Conservation (phyloP, 2,113 vertebrate genomes). For the Rhipidura dahli region DNA sequence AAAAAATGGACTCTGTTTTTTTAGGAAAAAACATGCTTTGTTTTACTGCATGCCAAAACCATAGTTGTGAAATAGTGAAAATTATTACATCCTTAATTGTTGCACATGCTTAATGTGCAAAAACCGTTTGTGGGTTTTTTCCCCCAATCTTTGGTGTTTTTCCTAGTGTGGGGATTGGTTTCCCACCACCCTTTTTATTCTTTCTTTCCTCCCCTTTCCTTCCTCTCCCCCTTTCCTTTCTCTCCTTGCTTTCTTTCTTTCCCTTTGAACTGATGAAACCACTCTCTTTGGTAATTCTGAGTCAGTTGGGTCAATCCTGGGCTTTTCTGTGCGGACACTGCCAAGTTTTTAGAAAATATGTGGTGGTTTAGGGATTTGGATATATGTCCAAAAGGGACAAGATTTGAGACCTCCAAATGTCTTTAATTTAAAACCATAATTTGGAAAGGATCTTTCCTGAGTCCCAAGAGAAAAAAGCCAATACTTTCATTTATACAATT, state of each 20-base stretch:
- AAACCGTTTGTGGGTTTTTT: accelerated
- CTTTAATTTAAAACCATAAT: conserved; percentile 37
- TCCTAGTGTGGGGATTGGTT: background rate
- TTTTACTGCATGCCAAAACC: background rate
- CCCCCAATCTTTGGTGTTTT: background rate
- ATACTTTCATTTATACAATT: background rate
- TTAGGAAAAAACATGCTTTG: background rate
- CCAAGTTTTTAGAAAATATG: background rate
- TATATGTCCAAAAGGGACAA: background rate
- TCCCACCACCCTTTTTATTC: background rate
- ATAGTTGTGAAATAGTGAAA: background rate
- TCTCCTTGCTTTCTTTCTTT: background rate
- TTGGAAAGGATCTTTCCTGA: background rate
- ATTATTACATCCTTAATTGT: background rate
- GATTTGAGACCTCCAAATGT: background rate
- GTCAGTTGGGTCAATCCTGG: background rate
- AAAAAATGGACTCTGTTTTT: background rate
- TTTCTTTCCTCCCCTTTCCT: background rate
- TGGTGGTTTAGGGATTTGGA: background rate
- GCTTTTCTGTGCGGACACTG: background rate
- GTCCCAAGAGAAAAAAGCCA: background rate
- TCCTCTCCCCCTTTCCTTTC: too few relatives aligned
- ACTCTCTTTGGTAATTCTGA: background rate
- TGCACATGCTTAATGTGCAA: background rate
- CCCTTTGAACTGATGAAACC: background rate